These are phyloP conservation scores for Thalassoma bifasciatum DNA, from an alignment of 2,113 vertebrate genomes.

Conservation along the genomic window DNA sequence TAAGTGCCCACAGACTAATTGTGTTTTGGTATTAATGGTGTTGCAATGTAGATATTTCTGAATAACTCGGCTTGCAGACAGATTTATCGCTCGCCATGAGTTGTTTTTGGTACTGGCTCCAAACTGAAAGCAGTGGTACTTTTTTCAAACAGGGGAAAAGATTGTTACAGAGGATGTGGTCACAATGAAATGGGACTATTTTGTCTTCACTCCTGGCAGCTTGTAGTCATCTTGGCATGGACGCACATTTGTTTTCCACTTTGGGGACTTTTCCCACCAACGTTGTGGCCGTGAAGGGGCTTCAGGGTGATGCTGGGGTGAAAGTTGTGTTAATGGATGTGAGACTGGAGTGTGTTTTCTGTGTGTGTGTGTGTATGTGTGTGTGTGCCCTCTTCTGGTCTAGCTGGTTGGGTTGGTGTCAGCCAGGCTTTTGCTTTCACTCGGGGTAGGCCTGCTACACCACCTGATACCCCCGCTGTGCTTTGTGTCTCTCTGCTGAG, in stretches of 20 bases:
- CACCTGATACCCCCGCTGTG: conserved; percentile 73
- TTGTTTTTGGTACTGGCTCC: conserved; percentile 58
- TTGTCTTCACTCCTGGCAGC: conserved; percentile 24
- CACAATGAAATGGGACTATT: conserved; percentile 24
- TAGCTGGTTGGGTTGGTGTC: conserved; percentile 66
- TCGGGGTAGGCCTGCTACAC: conserved; percentile 42
- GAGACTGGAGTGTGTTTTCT: conserved; percentile 26
- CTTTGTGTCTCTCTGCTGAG: conserved; percentile 63
- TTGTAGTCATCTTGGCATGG: conserved; percentile 47
- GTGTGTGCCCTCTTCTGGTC: conserved; percentile 43
- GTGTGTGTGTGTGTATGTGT: conserved; percentile 15
- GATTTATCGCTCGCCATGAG: conserved; percentile 48
- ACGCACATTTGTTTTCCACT: conserved; percentile 20
- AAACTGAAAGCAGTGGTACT: conserved; percentile 3
- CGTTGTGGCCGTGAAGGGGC: background rate
- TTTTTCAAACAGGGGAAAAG: conserved; percentile 11
- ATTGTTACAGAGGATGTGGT: conserved; percentile 48
- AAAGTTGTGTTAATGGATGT: conserved; percentile 39
- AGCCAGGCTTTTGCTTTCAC: conserved; percentile 58
- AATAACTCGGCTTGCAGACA: conserved; percentile 47
- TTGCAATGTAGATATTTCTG: conserved; percentile 56
- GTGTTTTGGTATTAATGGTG: conserved; percentile 55
- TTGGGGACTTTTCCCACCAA: background rate
- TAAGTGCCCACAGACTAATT: conserved; percentile 50
- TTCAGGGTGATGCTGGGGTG: conserved; percentile 1